phyloP scores from a whole-genome alignment of 1,140 invertebrate species.

The Apis cerana region DNA sequence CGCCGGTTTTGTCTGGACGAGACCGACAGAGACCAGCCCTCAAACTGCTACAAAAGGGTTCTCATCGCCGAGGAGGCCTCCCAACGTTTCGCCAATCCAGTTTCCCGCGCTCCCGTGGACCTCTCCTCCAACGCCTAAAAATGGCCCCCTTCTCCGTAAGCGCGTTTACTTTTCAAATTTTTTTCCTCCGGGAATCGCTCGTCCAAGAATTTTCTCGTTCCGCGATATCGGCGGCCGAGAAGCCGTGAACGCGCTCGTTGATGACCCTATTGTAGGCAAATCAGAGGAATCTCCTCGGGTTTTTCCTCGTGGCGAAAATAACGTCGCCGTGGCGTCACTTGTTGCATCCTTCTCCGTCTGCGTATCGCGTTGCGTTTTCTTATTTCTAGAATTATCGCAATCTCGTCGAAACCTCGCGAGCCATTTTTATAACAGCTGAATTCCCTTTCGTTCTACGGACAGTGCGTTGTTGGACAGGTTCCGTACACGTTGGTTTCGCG shows the following conservation, averaged over 20 bases:
- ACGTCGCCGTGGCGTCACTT: not conserved
- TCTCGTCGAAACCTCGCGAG: too few species aligned
- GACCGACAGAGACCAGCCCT: slow-evolving; percentile 59
- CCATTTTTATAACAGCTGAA: too few species aligned
- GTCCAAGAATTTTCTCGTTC: not conserved
- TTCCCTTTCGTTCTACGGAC: too few species aligned
- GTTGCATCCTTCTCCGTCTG: not conserved
- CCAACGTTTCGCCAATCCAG: slow-evolving; percentile 18
- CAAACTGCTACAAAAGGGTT: slow-evolving; percentile 74
- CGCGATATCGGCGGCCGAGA: not conserved
- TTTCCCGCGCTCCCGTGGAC: slow-evolving; percentile 22
- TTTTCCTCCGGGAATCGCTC: too few species aligned
- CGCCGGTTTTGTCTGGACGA: slow-evolving; percentile 74
- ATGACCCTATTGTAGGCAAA: slow-evolving; percentile 32
- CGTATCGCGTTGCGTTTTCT: too few species aligned
- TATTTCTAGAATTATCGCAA: too few species aligned
- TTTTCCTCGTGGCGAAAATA: not conserved
- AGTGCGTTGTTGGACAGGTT: too few species aligned
- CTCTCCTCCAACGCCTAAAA: not conserved
- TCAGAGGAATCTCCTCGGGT: not conserved
- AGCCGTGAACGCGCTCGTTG: not conserved
- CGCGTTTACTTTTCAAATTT: too few species aligned
- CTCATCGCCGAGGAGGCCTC: slow-evolving; percentile 64
- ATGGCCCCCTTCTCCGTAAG: too few species aligned
- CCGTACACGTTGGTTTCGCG: too few species aligned